Evolutionary conservation across 2,888 invertebrate genomes (phyloP).

Genomic region (Dyspetes luteomarginatus): DNA sequence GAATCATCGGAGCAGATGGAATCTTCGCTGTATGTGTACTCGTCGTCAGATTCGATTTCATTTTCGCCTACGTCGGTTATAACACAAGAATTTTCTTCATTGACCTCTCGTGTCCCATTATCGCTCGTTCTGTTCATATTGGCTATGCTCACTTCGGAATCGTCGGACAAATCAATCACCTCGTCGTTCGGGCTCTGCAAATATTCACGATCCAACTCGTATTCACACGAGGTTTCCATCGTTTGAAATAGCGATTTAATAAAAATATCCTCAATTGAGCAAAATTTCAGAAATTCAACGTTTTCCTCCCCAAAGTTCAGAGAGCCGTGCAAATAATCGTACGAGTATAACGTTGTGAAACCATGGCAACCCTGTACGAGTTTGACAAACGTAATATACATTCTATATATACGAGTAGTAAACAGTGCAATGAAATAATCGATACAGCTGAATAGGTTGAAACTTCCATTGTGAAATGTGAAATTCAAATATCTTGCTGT

Average conservation of each 20-base stretch:
- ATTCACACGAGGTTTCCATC: constrained; percentile 38
- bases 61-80: constrained; percentile 17
- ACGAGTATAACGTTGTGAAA: constrained; percentile 26
- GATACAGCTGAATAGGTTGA: background rate
- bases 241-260: background rate
- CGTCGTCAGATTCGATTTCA: constrained; percentile 64
- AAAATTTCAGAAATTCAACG: background rate
- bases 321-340: constrained; percentile 14
- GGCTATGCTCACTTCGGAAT: constrained; percentile 60
- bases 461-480: background rate
- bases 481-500: background rate
- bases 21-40: constrained; percentile 74
- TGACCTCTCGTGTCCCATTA: constrained; percentile 56
- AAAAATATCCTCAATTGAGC: background rate
- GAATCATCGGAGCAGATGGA: constrained; percentile 75
- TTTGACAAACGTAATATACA: constrained; percentile 27
- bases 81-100: constrained; percentile 56
- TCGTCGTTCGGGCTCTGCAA: constrained; percentile 19
- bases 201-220: constrained; percentile 29
- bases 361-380: constrained; percentile 51
- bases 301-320: background rate
- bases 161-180: constrained; percentile 53
- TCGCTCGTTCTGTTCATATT: constrained; percentile 66
- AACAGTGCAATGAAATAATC: background rate
- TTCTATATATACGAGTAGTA: background rate